Evolutionary conservation across 2,888 invertebrate species (phyloP), one percentile per base, ranked within the genome.

Genomic region (Acrobeloides nanus): DNA sequence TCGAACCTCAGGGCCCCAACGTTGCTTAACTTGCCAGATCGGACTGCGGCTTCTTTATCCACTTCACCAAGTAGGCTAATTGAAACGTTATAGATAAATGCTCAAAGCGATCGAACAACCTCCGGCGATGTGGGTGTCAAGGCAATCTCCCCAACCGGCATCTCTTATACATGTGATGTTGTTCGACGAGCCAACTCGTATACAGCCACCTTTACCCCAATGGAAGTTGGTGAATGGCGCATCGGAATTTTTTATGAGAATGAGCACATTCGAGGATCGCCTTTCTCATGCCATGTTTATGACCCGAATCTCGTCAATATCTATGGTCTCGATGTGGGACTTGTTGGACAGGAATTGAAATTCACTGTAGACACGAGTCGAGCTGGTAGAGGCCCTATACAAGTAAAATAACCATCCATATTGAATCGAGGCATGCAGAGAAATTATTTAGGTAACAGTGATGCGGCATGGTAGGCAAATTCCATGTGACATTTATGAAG

Each of bases 201-300:
- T 74, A 87, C 87, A 61, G 90, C 93, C 59, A 90, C 88, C 66
- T 95, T 95, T 76, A 88, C 90, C 73, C 95, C 95, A 0, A 87
- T 89, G 66, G 93, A 95, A 78, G 86, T 89, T 31, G 95, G 93
- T 78, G 87, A 89, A 70, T 95, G 93, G 93, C 84, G 86, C 65
- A 90, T 97, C 47, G 87, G 87, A 57, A 90, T 95, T 57, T 84
- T 87, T 26, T 93, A 93, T 75, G 89, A 92, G 74, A 89, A 89
- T 26, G 85, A 89, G 67, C 89, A 93, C 74, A 92, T 97, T 64
- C 78, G 85, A 80, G 93, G 93, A 47, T 90, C 90, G 17, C 97
- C 97, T 1, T 95, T 92, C 75, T 86, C 87, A 0, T 90, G 95
- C 74, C 85, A 89, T 66, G 68, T 71, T 24, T 72, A 62, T 51